These are phyloP conservation scores for Parus major DNA, from an alignment of 2,113 vertebrate species.

Conservation along the genomic window DNA sequence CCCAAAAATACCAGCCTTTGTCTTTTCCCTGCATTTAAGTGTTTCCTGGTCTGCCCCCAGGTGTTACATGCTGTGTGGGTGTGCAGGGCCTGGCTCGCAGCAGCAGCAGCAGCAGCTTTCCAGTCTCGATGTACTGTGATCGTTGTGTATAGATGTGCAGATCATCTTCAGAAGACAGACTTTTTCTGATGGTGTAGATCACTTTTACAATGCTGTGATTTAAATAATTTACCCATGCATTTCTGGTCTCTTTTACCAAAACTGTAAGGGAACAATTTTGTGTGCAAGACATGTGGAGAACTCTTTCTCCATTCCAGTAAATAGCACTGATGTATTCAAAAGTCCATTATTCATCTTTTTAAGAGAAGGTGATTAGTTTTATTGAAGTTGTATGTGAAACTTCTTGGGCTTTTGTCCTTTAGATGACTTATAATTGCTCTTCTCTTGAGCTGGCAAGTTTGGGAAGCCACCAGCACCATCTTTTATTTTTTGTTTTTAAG, in stretches of 20 bases:
- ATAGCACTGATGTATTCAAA: background rate
- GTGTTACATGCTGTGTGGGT: rapidly evolving
- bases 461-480: rapidly evolving
- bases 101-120: background rate
- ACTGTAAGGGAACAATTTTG: rapidly evolving
- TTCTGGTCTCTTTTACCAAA: rapidly evolving
- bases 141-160: rapidly evolving
- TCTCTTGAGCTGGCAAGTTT: background rate
- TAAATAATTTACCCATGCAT: rapidly evolving
- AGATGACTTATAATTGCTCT: background rate
- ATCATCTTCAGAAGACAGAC: background rate
- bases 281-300: rapidly evolving
- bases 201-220: rapidly evolving
- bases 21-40: rapidly evolving
- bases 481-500: background rate
- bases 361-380: background rate
- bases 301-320: rapidly evolving
- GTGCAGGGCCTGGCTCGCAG: background rate
- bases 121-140: no score
- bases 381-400: rapidly evolving
- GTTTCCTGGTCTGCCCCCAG: background rate
- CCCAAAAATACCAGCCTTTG: rapidly evolving
- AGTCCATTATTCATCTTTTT: rapidly evolving
- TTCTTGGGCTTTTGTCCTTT: background rate
- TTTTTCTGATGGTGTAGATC: rapidly evolving